Conservation (phyloP, 2,797 vertebrate species). For the Acridotheres tristis region DNA sequence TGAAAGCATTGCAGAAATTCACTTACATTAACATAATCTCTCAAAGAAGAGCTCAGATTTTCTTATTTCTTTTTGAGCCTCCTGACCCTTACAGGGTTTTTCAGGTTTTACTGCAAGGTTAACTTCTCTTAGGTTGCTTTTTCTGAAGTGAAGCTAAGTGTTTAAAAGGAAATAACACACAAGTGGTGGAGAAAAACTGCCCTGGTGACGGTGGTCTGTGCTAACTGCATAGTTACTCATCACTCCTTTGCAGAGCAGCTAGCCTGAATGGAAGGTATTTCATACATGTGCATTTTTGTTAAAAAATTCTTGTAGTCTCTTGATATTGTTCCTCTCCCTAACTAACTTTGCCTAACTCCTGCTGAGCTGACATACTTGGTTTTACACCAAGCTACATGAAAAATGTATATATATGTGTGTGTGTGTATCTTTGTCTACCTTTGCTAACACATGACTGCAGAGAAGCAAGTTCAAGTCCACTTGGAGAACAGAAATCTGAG, state of each 20-base stretch:
- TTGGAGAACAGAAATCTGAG: not conserved
- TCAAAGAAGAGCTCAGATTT: not conserved
- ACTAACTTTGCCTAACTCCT: not conserved
- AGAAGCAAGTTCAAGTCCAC: not conserved
- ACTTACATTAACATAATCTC: not conserved
- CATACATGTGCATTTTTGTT: not conserved
- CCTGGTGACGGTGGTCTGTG: not conserved
- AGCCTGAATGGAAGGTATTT: not conserved
- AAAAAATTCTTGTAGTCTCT: not conserved
- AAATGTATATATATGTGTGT: accelerated
- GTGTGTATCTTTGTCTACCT: not conserved
- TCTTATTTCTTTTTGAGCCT: not conserved
- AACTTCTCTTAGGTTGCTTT: not conserved
- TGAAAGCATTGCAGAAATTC: not conserved
- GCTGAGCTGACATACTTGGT: not conserved
- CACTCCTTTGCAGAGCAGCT: not conserved
- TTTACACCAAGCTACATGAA: not conserved
- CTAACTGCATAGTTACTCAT: not conserved
- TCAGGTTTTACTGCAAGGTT: not conserved
- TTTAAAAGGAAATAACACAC: not conserved
- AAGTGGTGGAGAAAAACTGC: not conserved
- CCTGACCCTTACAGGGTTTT: not conserved
- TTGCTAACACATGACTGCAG: not conserved
- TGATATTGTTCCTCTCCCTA: not conserved
- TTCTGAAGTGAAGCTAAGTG: not conserved